phyloP scores from a whole-genome alignment of 2,888 invertebrate genomes.

The Incurvaria masculella region DNA sequence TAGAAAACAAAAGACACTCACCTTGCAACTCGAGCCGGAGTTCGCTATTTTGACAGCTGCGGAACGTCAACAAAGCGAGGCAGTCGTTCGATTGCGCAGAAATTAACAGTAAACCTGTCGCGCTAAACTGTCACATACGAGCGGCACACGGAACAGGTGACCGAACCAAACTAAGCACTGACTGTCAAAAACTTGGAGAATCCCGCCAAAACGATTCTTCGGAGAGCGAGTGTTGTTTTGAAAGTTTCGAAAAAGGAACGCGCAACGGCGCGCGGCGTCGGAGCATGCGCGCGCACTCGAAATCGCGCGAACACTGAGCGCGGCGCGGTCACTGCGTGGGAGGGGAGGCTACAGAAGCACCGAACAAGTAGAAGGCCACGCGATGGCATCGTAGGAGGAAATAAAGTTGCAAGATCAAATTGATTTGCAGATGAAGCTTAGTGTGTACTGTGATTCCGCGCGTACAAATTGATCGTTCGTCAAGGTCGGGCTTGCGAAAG shows the following conservation, averaged over 20 bases:
- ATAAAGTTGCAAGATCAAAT: constrained; percentile 29
- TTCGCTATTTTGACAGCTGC: constrained; percentile 42
- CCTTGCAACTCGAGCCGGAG: constrained; percentile 33
- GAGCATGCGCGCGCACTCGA: constrained; percentile 36
- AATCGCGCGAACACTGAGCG: constrained; percentile 39
- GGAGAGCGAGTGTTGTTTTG: constrained; percentile 4
- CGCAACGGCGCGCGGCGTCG: constrained; percentile 18
- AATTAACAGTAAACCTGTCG: background rate
- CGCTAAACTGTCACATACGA: background rate
- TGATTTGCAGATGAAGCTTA: no score
- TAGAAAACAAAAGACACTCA: constrained; percentile 21
- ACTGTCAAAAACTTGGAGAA: background rate
- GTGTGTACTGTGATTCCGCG: no score
- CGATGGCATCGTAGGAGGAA: constrained; percentile 34
- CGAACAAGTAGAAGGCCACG: no score
- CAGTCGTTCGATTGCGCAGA: constrained; percentile 18
- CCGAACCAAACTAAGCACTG: background rate
- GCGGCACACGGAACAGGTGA: no score
- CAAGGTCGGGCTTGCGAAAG: no score
- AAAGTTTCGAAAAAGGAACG: constrained; percentile 20
- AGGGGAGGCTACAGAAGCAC: constrained; percentile 29
- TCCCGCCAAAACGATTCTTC: background rate
- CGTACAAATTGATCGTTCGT: no score
- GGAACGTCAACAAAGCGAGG: constrained; percentile 34
- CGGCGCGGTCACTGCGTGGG: constrained; percentile 36